Base-by-base conservation (phyloP, 1,140 invertebrate species). In the Pogonus chalceus region DNA sequence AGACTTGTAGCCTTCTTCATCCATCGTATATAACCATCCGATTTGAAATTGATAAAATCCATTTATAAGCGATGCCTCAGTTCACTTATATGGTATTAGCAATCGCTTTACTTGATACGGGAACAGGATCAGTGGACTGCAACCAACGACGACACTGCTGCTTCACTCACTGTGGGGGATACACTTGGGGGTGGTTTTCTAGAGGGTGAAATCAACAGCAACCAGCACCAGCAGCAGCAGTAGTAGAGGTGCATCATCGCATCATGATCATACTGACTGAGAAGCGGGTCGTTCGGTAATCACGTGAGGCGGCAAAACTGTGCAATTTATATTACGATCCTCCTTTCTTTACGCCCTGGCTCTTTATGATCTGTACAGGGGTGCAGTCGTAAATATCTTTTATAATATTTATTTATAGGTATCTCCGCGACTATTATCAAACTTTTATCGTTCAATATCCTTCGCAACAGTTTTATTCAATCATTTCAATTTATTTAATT, bases 21-120 rank as follows among this genome's bases (percentile, higher is more conserved):
- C 18, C 7, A 9, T 18, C 37, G 37, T 18, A 43, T 43, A n/a
- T n/a, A n/a, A n/a, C n/a, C 9, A 18, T 10, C 57, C 49, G 60
- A 55, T 65, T 69, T 67, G 62, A 69, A 69, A 69, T 67, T 67
- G 67, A 69, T 69, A 67, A 69, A 67, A 67, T 66, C 65, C 67
- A 69, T 69, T 67, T 69, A 69, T 69, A 69, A 66, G 60, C 55
- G 65, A 67, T 61, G 67, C 63, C 65, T 61, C 63, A 66, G 58
- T 69, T 67, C 64, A 66, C 67, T 67, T 67, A 66, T 65, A 63
- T 62, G 61, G 66, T 66, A 66, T 68, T 66, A 65, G 64, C 65
- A 63, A 68, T 68, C 65, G 66, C 55, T 66, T 64, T 63, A 65
- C 54, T 57, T 65, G 61, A 67, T 66, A 66, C 61, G 63, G 63